A percentile compares a stretch with the other conserved stretches of the same genome.
Conservation (phyloP, 1,140 invertebrate species). For the Sycobia sp. region DNA sequence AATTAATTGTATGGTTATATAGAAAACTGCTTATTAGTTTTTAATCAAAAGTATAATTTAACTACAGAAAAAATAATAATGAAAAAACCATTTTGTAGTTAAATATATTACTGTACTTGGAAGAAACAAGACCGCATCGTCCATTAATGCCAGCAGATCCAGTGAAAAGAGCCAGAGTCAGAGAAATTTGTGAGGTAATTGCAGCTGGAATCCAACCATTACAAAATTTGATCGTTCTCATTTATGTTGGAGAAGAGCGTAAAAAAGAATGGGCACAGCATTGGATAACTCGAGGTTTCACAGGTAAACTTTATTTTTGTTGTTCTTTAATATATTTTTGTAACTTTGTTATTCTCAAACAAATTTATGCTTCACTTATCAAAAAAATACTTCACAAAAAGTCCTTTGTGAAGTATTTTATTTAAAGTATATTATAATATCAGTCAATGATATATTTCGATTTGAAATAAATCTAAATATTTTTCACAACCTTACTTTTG, state of each 20-base stretch:
- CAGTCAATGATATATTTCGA: too few species aligned
- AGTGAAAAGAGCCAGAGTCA: constrained; percentile 82
- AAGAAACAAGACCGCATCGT: constrained; percentile 86
- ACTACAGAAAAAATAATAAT: neutral
- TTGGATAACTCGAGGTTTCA: constrained; percentile 89
- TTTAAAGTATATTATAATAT: too few species aligned
- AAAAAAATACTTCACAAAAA: too few species aligned
- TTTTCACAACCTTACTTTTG: too few species aligned
- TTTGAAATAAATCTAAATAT: too few species aligned
- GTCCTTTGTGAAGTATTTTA: too few species aligned
- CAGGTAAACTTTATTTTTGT: constrained; percentile 61
- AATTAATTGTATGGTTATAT: too few species aligned
- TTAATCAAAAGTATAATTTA: too few species aligned
- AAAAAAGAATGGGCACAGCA: constrained; percentile 91
- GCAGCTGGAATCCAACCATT: constrained; percentile 93
- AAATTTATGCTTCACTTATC: too few species aligned
- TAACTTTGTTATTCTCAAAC: too few species aligned
- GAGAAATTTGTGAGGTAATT: constrained; percentile 82
- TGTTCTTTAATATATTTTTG: too few species aligned
- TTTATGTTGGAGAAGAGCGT: constrained; percentile 83
- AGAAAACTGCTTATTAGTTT: too few species aligned
- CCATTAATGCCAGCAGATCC: constrained; percentile 86
- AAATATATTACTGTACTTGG: constrained; percentile 94
- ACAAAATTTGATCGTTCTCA: constrained; percentile 88
- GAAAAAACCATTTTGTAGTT: constrained; percentile 60